A percentile compares a stretch with the other conserved stretches of the same genome.
Evolutionary conservation across 1,140 invertebrate species (phyloP).

Genomic region (Doryteuthis pealeii): DNA sequence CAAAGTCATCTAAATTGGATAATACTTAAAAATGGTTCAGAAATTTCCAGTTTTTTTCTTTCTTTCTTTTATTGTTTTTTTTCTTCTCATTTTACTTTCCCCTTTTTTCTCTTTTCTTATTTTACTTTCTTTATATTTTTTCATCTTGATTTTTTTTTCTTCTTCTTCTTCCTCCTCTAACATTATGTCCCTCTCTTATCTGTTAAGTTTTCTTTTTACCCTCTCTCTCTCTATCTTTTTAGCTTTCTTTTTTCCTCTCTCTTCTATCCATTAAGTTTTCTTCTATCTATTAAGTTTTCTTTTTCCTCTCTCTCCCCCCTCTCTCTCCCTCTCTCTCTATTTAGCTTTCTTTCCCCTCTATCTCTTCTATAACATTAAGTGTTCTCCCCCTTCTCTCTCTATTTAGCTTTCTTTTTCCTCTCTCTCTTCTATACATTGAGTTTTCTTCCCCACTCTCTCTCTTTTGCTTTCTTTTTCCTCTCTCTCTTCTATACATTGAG

Average conservation of each 20-base stretch:
- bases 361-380: not conserved
- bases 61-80: not conserved
- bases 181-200: constrained; percentile 3
- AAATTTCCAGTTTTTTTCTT: not conserved
- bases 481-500: no score
- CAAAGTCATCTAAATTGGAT: no score
- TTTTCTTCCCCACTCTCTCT: no score
- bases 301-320: not conserved
- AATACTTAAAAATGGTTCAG: no score
- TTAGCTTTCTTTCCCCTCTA: not conserved
- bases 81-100: not conserved
- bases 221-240: constrained; percentile 15
- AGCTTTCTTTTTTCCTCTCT: not conserved
- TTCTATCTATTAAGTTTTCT: not conserved
- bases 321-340: constrained; percentile 3
- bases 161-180: not conserved
- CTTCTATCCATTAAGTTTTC: not conserved
- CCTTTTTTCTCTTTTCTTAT: not conserved
- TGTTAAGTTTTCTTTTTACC: not conserved
- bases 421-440: no score
- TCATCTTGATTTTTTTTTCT: not conserved
- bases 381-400: constrained; percentile 3
- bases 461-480: no score
- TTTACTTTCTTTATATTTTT: not conserved
- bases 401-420: not conserved